Evolutionary conservation across 1,140 invertebrate species (phyloP), one percentile per base, ranked within the genome.

Genomic region (Pseudomyrmex gracilis): DNA sequence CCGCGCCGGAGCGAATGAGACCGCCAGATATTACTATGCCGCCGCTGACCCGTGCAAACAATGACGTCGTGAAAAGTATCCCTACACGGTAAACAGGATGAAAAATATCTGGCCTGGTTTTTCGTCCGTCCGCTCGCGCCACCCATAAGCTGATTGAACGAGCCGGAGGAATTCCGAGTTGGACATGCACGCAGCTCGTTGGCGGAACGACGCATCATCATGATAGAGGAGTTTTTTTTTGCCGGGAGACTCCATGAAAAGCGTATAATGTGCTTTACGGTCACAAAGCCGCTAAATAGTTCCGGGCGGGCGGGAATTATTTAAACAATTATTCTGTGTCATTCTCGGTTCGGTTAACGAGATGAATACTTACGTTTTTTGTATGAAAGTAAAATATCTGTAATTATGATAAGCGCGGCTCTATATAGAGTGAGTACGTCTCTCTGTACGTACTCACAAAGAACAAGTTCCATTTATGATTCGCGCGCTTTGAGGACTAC

Each of bases 1-100:
- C 34, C 34, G 34, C 34, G 34, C 20, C 55, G 74, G 15, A 34
- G n/a, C n/a, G 24, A 78, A 86, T 73, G 71, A 68, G 71, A 85
- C 51, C 53, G 71, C 66, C 47, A 63, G 58, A 76, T 86, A 84
- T 86, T 86, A 84, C 76, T 77, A 86, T 89, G 87, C 73, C 64
- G 80, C 49, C 66, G 76, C 53, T 85, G 86, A 86, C 78, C 82
- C 85, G 74, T 87, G 64, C 83, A 90, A 90, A 90, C 89, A 90
- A 90, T 90, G 89, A 90, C 85, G 64, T 58, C 67, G 83, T 73
- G 60, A 82, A 90, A 90, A 87, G 61, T 83, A 88, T 67, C 57
- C 67, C 51, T 63, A 34, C 45, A 47, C 63, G 45, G 73, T 88
- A 88, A 88, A 88, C 86, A 78, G 87, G 77, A 88, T 85, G 87